Evolutionary conservation across 2,888 invertebrate genomes (phyloP), one percentile per base, ranked within the genome.

Genomic region (Odontocolon sp.): DNA sequence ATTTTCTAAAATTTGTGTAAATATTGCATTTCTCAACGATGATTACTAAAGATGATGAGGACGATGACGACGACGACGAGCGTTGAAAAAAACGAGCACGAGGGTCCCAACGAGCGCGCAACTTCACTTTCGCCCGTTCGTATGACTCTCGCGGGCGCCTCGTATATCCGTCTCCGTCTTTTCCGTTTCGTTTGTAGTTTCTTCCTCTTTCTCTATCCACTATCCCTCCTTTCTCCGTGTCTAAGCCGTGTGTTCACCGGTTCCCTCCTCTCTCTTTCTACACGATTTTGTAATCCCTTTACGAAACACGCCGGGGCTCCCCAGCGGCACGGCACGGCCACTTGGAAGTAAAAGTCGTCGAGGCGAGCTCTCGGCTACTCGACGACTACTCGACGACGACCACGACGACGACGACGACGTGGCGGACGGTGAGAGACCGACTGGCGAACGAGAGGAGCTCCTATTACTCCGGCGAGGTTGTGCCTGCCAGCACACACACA

Each of bases 241-340:
- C 50, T 23, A 18, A 42, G 50, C 50, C 59, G 57, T 63, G 52
- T 77, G n/a, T 47, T 47, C 21, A 23, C 23, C 50, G 42, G 14
- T 23, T 9, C 50, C 28, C 36, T 64, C 64, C 64, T 80, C 56
- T 84, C 80, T 82, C 84, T 84, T 80, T 83, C 85, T 84, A 84
- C 81, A 83, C 84, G 84, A 85, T 87, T 87, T 87, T 86, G 87
- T 87, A 87, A 87, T 87, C 85, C 85, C 82, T 85, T 87, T 87
- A 86, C 87, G 87, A 87, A 87, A 80, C 70, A 67, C 67, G 78
- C 78, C 72, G 81, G 82, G 73, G 79, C 79, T 78, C 45, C 64
- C 57, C 56, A 56, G 71, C 75, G 47, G 69, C 66, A 50, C 71
- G 59, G 61, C 40, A 54, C 59, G 23, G 40, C 59, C 71, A 23